Evolutionary conservation across 2,113 vertebrate genomes (phyloP).

Genomic region (Willisornis vidua): DNA sequence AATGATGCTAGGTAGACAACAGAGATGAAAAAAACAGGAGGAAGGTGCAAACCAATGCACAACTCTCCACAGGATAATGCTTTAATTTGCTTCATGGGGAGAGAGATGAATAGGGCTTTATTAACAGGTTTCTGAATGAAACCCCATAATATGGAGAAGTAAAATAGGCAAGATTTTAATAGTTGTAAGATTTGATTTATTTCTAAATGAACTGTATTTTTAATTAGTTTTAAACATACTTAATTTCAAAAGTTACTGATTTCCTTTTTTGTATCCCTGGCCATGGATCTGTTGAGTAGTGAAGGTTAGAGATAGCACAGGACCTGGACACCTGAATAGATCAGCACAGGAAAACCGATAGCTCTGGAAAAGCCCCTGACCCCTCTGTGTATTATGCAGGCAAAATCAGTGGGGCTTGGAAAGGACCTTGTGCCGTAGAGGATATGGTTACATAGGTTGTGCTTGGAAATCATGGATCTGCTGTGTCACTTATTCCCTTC

Average conservation of each 20-base stretch:
- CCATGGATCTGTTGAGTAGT: background rate
- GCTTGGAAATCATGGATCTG: background rate
- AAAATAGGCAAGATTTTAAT: background rate
- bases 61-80: background rate
- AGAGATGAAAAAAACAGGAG: background rate
- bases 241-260: background rate
- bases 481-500: background rate
- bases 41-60: background rate
- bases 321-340: background rate
- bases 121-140: background rate
- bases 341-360: background rate
- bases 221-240: background rate
- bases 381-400: fast-evolving
- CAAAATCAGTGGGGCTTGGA: background rate
- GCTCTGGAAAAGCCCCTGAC: background rate
- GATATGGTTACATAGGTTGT: fast-evolving
- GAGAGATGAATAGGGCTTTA: background rate
- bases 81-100: background rate
- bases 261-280: background rate
- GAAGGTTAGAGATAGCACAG: background rate
- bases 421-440: fast-evolving
- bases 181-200: background rate
- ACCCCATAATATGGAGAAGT: background rate
- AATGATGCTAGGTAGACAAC: background rate
- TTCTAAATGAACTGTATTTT: background rate